phyloP scores from a whole-genome alignment of 1,140 invertebrate genomes.

The Cyclina sinensis region DNA sequence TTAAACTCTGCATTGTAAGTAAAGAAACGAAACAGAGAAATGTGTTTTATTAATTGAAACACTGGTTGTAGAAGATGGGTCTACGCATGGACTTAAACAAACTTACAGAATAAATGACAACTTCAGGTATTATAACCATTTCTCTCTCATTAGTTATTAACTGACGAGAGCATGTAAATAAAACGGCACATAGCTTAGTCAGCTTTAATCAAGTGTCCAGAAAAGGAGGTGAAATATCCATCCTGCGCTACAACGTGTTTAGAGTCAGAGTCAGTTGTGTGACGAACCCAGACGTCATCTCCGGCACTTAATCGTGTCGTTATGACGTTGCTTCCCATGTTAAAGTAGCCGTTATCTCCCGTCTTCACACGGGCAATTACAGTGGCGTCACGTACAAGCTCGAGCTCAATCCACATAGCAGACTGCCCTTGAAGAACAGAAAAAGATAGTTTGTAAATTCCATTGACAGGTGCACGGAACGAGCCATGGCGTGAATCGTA shows the following conservation, averaged over 20 bases:
- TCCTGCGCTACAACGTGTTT: conserved; percentile 27
- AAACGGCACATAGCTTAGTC: too few species aligned
- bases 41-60: too few species aligned
- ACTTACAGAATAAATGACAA: too few species aligned
- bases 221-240: conserved; percentile 56
- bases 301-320: conserved; percentile 22
- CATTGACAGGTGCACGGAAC: conserved; percentile 77
- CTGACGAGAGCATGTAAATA: too few species aligned
- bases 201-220: conserved; percentile 54
- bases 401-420: conserved; percentile 52
- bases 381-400: conserved; percentile 24
- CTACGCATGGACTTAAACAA: too few species aligned
- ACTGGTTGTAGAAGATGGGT: too few species aligned
- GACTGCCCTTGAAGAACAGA: conserved; percentile 49
- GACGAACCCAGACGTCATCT: conserved; percentile 65
- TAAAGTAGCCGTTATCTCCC: conserved; percentile 66
- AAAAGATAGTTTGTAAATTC: conserved; percentile 74
- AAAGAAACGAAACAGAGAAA: too few species aligned
- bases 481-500: conserved; percentile 72
- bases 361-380: conserved; percentile 59
- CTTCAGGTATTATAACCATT: too few species aligned
- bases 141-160: too few species aligned
- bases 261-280: conserved; percentile 52
- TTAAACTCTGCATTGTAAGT: too few species aligned
- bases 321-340: conserved; percentile 59